A percentile compares a stretch with the other conserved stretches of the same genome.
phyloP scores from a whole-genome alignment of 53 echinoderm and acorn worm genomes.

The Patiria pectinifera region DNA sequence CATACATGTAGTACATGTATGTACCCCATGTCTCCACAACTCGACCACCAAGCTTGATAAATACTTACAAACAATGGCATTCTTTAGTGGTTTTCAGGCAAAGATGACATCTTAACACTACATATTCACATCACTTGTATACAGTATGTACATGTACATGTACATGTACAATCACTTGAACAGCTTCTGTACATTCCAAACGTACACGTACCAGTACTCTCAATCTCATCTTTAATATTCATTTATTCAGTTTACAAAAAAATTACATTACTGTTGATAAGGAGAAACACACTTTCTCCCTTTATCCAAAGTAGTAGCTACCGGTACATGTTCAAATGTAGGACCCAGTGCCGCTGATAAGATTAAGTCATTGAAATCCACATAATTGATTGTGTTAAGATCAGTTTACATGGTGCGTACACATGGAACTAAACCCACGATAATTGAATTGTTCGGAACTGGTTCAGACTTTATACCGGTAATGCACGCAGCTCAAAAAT shows the following conservation, averaged over 20 bases:
- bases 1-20: too few species aligned
- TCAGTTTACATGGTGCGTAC: neutral
- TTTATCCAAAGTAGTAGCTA: too few species aligned
- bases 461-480: neutral
- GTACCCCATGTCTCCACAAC: too few species aligned
- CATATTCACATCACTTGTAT: neutral
- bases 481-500: neutral
- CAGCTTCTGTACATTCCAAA: neutral
- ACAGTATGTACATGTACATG: conserved; percentile 21
- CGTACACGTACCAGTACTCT: neutral
- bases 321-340: neutral
- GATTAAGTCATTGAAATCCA: conserved; percentile 4
- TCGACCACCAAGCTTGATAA: too few species aligned
- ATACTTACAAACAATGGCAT: too few species aligned
- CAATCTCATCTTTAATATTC: neutral
- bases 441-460: neutral
- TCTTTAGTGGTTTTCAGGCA: too few species aligned
- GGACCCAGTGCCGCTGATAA: neutral
- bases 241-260: too few species aligned
- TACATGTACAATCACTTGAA: neutral
- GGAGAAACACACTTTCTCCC: too few species aligned
- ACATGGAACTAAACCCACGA: neutral
- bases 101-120: too few species aligned
- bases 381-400: conserved; percentile 49
- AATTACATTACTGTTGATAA: neutral